Base-by-base conservation (phyloP, 2,888 invertebrate genomes). In the Diachrysia chrysitis region DNA sequence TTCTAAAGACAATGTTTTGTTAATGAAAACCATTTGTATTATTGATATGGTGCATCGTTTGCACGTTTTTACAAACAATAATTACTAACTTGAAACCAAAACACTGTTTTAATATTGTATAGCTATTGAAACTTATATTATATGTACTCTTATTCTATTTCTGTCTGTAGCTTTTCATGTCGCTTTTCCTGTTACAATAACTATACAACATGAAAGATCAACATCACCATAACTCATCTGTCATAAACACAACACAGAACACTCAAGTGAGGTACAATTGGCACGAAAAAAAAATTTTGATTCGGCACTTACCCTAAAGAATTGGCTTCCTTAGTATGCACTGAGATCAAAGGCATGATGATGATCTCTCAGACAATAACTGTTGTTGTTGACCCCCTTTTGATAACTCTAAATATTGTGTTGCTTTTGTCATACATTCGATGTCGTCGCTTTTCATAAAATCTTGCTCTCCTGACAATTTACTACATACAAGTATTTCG, bases 241-340 rank as follows among this genome's bases (percentile, higher is more conserved):
- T 63, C 73, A 80, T 78, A 17, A 61, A 76, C 74, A 76, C 66
- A 76, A 83, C 66, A 80, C 78, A 67, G 57, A 77, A 74, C 73
- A 78, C 74, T 69, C 57, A 61, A 48, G 66, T 66, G 67, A 74
- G 73, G 56, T 63, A 70, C 65, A 83, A 87, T 89, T 89, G 86
- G 87, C 89, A 92, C 85, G 63, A 75, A 79, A 71, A 66, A 84
- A 87, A 78, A 83, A 79, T 71, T 74, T 63, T 64, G 72, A 81
- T 71, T 90, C 88, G 85, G 87, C 89, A 92, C 75, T 51, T 80
- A 73, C 74, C 89, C 90, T 91, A 89, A 92, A 92, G 87, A 92
- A 91, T 93, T 93, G 91, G 92, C 93, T 93, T 93, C 90, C 89
- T 85, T 88, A 93, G 91, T 90, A 81, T 87, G 93, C 94, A 93